Evolutionary conservation across 2,888 invertebrate species (phyloP), one percentile per base, ranked within the genome.

Genomic region (Apeira syringaria): DNA sequence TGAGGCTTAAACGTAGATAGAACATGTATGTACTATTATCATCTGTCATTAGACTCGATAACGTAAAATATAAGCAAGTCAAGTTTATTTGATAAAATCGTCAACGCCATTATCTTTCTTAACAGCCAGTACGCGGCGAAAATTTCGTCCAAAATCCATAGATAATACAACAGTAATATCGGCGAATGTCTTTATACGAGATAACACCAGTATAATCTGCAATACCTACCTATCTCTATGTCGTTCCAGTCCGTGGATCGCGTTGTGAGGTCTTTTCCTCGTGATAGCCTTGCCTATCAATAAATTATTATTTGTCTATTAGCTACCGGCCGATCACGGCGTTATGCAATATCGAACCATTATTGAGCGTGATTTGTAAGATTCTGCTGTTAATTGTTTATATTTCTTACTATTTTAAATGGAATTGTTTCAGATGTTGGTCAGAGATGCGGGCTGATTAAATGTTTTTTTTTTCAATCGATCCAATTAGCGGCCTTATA

Each of bases 201-300:
- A 2, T 20, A 20, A 20, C 20, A 7, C 7, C 7, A 20, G 20
- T 7, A 5, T 2, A 1, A 20, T 5, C 17, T 17, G 17, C 6
- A 6, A 17, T 17, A 3, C 3, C 6, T 20, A 20, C 9, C 24
- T 3, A 9, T 24, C 8, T 24, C 2, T 24, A 24, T 9, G 8
- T 2, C 9, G 24, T 24, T 5, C 24, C 9, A 2, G 1, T 24
- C 8, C 5, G 10, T 22, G 6, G 9, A 15, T 33, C 27, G 29
- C 44, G 31, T 34, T 28, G 36, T 34, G 43, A 40, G 41, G 45
- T 42, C 28, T 41, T 46, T 45, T 37, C 30, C 41, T 18, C 12
- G n/a, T 17, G 46, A 49, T 59, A 50, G 56, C 54, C 54, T 43
- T 54, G 36, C 33, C 9, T 25, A 22, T 29, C 9, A 36, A 15